Percentiles rank a stretch among this genome's conserved stretches.
phyloP scores from a whole-genome alignment of 2,888 invertebrate genomes.

The Brachyopa scutellaris region DNA sequence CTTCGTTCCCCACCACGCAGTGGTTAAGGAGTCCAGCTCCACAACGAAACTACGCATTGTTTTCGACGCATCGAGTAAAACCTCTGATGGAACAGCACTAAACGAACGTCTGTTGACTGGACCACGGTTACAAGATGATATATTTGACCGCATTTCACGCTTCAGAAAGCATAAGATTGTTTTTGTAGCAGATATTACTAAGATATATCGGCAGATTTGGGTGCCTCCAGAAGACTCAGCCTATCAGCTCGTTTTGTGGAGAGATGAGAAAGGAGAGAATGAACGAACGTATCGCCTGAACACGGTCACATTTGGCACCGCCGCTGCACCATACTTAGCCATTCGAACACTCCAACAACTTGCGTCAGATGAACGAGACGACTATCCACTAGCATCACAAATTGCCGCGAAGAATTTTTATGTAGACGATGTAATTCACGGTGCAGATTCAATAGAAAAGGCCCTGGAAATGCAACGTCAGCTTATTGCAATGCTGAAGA shows the following conservation, averaged over 20 bases:
- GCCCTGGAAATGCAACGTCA: conserved; percentile 15
- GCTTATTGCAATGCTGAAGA: conserved; percentile 13
- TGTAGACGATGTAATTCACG: conserved; percentile 15
- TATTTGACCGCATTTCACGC: conserved; percentile 55
- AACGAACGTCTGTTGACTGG: conserved; percentile 63
- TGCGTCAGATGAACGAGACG: conserved; percentile 9
- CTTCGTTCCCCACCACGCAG: conserved; percentile 48
- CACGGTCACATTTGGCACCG: neutral
- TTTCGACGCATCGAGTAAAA: neutral
- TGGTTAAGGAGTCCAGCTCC: conserved; percentile 38
- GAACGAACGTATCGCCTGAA: neutral
- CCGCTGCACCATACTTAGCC: neutral
- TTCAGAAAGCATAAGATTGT: conserved; percentile 58
- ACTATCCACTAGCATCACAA: conserved; percentile 12
- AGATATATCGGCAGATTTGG: conserved; percentile 70
- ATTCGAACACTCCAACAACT: conserved; percentile 13
- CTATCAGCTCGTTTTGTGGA: neutral
- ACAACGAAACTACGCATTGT: conserved; percentile 21
- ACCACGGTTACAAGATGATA: conserved; percentile 48
- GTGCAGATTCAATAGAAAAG: conserved; percentile 10
- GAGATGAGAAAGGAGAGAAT: too few species aligned
- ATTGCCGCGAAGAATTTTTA: neutral
- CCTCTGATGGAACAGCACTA: conserved; percentile 40
- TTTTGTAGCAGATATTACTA: conserved; percentile 58
- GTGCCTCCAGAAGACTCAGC: neutral